Conservation (phyloP, 2,113 vertebrate species). For the Bostrychus sinensis region DNA sequence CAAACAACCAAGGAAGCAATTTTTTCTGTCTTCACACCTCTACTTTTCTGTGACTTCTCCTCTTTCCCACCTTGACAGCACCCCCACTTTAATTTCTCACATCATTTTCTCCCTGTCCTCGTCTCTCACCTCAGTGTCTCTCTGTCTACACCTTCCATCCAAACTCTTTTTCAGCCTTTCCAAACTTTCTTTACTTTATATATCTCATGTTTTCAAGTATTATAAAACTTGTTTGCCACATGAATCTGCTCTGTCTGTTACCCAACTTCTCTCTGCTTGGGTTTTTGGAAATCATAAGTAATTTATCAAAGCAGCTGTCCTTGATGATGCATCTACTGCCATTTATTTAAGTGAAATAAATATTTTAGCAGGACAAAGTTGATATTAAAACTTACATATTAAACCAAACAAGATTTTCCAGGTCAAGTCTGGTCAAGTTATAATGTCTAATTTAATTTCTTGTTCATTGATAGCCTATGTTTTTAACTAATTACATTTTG, state of each 20-base stretch:
- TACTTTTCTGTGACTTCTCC: background rate
- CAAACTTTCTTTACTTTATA: background rate
- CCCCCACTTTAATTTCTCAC: conserved; percentile 37
- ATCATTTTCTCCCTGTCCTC: conserved; percentile 20
- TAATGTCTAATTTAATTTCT: background rate
- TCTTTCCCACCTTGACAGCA: background rate
- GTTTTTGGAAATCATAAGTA: conserved; percentile 9
- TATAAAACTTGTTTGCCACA: conserved; percentile 3
- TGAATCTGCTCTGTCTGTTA: background rate
- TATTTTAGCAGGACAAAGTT: conserved; percentile 1
- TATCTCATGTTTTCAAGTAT: background rate
- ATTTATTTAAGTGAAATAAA: conserved; percentile 5
- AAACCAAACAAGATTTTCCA: background rate
- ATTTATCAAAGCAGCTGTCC: conserved; percentile 10
- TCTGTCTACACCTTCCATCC: conserved; percentile 15
- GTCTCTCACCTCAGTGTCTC: conserved; percentile 24
- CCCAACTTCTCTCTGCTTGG: background rate
- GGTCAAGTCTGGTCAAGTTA: background rate
- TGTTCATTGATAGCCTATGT: background rate
- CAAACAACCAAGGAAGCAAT: conserved; percentile 1
- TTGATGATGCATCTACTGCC: conserved; percentile 5
- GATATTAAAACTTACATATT: conserved; percentile 5
- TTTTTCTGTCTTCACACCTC: background rate
- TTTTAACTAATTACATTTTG: background rate
- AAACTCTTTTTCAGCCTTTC: conserved; percentile 29